Evolutionary conservation across 2,113 vertebrate species (phyloP).

Genomic region (Chrysochloris asiatica): DNA sequence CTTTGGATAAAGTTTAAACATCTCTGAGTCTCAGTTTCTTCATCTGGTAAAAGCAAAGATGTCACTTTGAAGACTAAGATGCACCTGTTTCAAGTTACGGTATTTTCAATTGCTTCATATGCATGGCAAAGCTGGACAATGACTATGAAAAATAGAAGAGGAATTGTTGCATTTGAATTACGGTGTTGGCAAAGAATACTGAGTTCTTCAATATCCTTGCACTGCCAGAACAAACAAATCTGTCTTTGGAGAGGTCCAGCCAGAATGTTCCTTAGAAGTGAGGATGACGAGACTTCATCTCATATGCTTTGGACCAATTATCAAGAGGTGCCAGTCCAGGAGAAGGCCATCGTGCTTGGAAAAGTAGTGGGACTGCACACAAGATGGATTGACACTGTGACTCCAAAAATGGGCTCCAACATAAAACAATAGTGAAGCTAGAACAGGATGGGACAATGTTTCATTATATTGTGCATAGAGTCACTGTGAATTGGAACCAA

Average conservation of each 20-base stretch:
- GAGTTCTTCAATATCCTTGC: too few relatives aligned
- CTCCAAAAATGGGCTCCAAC: not conserved
- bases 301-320: not conserved
- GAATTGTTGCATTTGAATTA: not conserved
- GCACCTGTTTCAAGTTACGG: not conserved
- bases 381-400: not conserved
- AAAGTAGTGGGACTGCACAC: not conserved
- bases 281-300: not conserved
- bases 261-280: not conserved
- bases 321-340: not conserved
- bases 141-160: not conserved
- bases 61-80: not conserved
- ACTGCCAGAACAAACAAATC: not conserved
- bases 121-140: not conserved
- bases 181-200: not conserved
- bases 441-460: not conserved
- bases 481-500: not conserved
- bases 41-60: not conserved
- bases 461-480: not conserved
- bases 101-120: not conserved
- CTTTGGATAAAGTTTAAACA: not conserved
- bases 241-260: not conserved
- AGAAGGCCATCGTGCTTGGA: not conserved
- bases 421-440: not conserved
- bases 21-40: not conserved